A percentile compares a stretch with the other conserved stretches of the same genome.
phyloP scores from a whole-genome alignment of 2,797 vertebrate species.

The Neosilurus mollespiculum region DNA sequence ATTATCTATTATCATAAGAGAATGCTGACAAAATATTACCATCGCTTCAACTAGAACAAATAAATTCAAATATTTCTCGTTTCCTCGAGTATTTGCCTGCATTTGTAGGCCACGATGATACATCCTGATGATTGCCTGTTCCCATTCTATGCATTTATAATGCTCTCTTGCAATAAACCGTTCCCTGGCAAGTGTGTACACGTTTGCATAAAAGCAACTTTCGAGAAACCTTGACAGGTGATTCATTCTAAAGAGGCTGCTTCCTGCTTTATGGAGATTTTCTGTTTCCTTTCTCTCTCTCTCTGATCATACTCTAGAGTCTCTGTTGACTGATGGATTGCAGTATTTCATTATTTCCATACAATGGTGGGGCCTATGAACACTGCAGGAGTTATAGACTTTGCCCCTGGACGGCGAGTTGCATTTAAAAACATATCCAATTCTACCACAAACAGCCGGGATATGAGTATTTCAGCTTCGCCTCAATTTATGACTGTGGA shows the following conservation, averaged over 20 bases:
- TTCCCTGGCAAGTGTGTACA: conserved; percentile 42
- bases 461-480: conserved; percentile 7
- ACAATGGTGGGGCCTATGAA: conserved; percentile 6
- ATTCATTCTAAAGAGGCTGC: conserved; percentile 44
- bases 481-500: background rate
- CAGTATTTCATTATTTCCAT: conserved; percentile 22
- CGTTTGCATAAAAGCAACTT: conserved; percentile 47
- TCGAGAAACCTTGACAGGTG: conserved; percentile 52
- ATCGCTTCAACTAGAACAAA: conserved; percentile 40
- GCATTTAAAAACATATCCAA: background rate
- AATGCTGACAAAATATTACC: conserved; percentile 29
- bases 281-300: conserved; percentile 1
- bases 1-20: conserved; percentile 26
- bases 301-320: conserved; percentile 35
- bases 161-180: conserved; percentile 51
- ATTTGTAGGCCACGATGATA: conserved; percentile 43
- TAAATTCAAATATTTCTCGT: conserved; percentile 41
- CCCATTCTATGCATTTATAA: conserved; percentile 61
- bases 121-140: conserved; percentile 52
- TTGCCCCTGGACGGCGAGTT: background rate
- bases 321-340: conserved; percentile 17
- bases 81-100: conserved; percentile 32
- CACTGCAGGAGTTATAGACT: conserved; percentile 7
- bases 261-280: conserved; percentile 33
- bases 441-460: background rate